phyloP scores from a whole-genome alignment of 2,888 invertebrate genomes.

The Thymelicus acteon region DNA sequence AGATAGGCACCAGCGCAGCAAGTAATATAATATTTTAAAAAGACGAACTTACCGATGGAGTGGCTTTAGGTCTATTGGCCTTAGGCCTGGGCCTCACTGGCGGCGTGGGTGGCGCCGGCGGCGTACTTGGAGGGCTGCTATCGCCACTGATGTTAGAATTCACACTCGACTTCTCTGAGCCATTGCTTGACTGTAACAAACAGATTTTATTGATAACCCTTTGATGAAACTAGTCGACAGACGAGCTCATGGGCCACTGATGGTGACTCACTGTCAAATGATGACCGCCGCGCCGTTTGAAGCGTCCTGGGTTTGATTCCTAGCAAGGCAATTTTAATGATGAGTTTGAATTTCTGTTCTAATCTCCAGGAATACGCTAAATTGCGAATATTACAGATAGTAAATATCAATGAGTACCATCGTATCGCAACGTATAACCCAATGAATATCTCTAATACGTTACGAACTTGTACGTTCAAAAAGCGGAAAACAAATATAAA shows the following conservation, averaged over 20 bases:
- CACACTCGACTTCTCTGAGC: conserved; percentile 65
- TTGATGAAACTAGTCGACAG: too few species aligned
- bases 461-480: conserved; percentile 22
- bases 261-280: too few species aligned
- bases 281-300: too few species aligned
- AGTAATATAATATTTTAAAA: background rate
- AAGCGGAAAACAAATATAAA: conserved; percentile 43
- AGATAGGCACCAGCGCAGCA: too few species aligned
- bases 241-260: too few species aligned
- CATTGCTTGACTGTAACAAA: conserved; percentile 66
- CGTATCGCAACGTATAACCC: conserved; percentile 24
- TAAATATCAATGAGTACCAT: background rate
- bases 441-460: conserved; percentile 16
- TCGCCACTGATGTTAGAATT: conserved; percentile 56
- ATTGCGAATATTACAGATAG: too few species aligned
- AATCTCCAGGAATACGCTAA: too few species aligned
- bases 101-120: conserved; percentile 67
- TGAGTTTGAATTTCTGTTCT: too few species aligned
- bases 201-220: background rate
- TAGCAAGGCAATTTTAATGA: too few species aligned
- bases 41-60: conserved; percentile 57
- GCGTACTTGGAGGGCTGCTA: conserved; percentile 75
- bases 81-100: conserved; percentile 61
- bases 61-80: conserved; percentile 57
- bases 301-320: too few species aligned